Evolutionary conservation across 2,888 invertebrate genomes (phyloP).

Genomic region (Diplazon laetatorius): DNA sequence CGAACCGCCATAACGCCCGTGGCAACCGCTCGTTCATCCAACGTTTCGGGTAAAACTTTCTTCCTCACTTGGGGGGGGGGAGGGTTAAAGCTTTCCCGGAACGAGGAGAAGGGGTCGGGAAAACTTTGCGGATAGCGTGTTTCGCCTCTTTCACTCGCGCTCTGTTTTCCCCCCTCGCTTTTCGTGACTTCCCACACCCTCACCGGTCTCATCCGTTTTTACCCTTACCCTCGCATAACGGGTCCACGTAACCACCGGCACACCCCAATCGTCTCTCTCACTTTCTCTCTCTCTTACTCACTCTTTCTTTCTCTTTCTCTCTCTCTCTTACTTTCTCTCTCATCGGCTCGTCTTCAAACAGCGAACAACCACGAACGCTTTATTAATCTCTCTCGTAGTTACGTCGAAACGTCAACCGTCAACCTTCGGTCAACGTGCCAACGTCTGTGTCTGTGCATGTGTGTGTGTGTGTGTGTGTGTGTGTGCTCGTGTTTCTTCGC

Average conservation of each 20-base stretch:
- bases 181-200: no score
- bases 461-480: no score
- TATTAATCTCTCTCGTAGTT: slow-evolving; percentile 43
- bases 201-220: no score
- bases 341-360: slow-evolving; percentile 2
- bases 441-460: not conserved
- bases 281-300: slow-evolving; percentile 17
- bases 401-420: slow-evolving; percentile 29
- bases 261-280: no score
- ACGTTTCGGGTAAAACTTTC: slow-evolving; percentile 44
- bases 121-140: slow-evolving; percentile 33
- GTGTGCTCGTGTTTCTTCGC: not conserved
- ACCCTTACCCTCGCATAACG: no score
- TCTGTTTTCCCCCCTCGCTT: not conserved
- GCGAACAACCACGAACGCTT: slow-evolving; percentile 12
- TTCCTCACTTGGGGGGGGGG: no score
- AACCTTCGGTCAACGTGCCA: not conserved
- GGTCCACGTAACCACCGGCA: no score
- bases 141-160: not conserved
- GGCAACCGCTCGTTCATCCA: slow-evolving; percentile 6
- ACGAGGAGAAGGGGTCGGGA: not conserved
- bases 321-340: not conserved
- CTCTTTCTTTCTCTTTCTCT: slow-evolving; percentile 21
- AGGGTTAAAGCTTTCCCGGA: slow-evolving; percentile 25
- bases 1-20: slow-evolving; percentile 25